A percentile compares a stretch with the other conserved stretches of the same genome.
Evolutionary conservation across 92 coral and sea anemone species (phyloP).

Genomic region (Hydrozoanthus gracilis): DNA sequence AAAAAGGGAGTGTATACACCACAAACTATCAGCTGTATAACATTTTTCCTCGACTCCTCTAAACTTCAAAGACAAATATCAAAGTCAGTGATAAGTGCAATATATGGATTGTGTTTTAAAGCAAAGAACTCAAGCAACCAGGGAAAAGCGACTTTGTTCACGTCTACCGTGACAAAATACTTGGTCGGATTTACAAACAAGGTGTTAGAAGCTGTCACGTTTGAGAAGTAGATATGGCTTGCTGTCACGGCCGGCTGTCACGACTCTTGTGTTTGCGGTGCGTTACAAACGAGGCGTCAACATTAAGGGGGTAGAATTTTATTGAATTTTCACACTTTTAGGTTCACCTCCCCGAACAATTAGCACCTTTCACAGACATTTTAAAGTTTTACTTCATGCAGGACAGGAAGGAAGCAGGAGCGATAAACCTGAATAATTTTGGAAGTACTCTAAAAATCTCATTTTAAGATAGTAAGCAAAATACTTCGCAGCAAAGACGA

Average conservation of each 20-base stretch:
- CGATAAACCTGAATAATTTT: conserved; percentile 1
- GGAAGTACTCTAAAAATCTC: neutral
- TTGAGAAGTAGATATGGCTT: neutral
- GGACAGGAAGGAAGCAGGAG: neutral
- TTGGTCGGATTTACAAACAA: neutral
- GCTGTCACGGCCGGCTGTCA: neutral
- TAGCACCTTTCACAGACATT: conserved; percentile 25
- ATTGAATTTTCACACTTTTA: conserved; percentile 41
- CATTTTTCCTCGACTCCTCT: neutral
- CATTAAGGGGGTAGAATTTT: conserved; percentile 36
- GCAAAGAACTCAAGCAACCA: no score
- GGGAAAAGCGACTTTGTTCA: no score
- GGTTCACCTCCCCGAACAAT: conserved; percentile 50
- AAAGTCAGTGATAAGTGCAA: no score
- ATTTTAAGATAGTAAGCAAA: no score
- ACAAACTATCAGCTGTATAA: neutral
- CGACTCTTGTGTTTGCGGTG: conserved; percentile 1
- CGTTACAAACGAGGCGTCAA: conserved; percentile 43
- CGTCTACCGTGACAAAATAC: no score
- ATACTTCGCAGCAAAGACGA: no score
- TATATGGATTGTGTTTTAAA: no score
- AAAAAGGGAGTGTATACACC: neutral
- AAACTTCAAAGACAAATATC: no score
- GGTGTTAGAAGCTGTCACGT: neutral
- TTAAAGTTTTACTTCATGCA: conserved; percentile 15